Percentiles rank a stretch among this genome's conserved stretches.
These are phyloP conservation scores for Argopecten irradians DNA, from an alignment of 1,140 invertebrate species.

Conservation along the genomic window DNA sequence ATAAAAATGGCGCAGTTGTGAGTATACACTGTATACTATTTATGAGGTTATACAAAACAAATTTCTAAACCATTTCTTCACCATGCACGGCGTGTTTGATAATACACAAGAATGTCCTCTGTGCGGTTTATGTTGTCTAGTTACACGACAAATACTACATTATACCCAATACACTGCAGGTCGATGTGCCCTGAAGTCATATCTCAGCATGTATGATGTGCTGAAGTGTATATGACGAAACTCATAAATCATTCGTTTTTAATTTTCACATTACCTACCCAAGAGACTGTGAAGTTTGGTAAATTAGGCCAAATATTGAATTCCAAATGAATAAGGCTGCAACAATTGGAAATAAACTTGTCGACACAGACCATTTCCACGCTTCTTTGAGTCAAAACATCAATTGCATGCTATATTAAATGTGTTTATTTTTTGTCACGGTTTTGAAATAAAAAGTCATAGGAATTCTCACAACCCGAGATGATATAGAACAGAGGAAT, in stretches of 20 bases:
- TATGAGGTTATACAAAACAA: not conserved
- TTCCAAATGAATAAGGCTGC: constrained; percentile 7
- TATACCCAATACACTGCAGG: not conserved
- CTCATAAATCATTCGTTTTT: constrained; percentile 18
- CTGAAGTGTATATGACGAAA: not conserved
- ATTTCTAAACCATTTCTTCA: not conserved
- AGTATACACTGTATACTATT: not conserved
- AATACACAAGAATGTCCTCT: not conserved
- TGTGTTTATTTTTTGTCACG: constrained; percentile 22
- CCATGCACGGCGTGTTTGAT: not conserved
- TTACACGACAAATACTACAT: not conserved
- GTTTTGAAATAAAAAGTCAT: constrained; percentile 19
- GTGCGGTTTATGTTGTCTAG: not conserved
- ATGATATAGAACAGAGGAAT: not conserved
- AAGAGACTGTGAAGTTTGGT: not conserved
- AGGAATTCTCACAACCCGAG: not conserved
- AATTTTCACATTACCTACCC: constrained; percentile 10
- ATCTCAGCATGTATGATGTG: not conserved
- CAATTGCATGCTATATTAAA: constrained; percentile 23
- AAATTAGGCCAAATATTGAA: constrained; percentile 12
- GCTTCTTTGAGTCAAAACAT: constrained; percentile 21
- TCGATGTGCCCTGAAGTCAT: not conserved
- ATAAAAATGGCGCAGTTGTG: not conserved
- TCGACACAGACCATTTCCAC: not conserved
- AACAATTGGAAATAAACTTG: constrained; percentile 18